Evolutionary conservation across 2,113 vertebrate genomes (phyloP).

Genomic region (Malurus cyaneus): DNA sequence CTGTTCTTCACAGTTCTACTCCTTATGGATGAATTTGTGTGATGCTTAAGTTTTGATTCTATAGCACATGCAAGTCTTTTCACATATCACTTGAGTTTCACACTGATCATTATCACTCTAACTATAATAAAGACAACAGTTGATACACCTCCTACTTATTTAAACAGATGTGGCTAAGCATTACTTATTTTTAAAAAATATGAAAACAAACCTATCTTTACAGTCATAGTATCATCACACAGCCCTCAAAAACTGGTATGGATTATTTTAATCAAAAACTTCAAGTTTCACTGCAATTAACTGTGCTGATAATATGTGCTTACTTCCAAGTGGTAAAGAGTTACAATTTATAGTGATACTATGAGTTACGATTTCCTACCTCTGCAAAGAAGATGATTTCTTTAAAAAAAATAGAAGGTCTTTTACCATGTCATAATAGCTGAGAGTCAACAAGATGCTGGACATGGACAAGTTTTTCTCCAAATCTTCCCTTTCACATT

Average conservation of each 20-base stretch:
- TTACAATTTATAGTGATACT: not conserved
- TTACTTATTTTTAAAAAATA: not conserved
- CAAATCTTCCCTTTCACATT: not conserved
- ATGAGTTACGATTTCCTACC: not conserved
- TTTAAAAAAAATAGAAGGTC: not conserved
- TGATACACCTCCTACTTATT: not conserved
- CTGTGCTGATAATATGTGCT: not conserved
- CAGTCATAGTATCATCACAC: not conserved
- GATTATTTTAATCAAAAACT: not conserved
- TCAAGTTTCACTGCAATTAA: not conserved
- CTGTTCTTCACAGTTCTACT: not conserved
- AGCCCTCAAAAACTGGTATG: fast-evolving
- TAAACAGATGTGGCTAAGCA: not conserved
- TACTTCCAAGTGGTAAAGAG: not conserved
- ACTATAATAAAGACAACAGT: not conserved
- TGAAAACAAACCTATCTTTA: not conserved
- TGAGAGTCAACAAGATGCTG: not conserved
- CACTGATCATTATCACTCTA: not conserved
- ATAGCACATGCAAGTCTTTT: not conserved
- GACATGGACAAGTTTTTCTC: not conserved
- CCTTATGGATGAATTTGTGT: not conserved
- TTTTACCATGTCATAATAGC: not conserved
- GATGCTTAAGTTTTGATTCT: not conserved
- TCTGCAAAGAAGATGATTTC: not conserved
- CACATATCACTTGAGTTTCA: not conserved